phyloP scores from a whole-genome alignment of 2,113 vertebrate species.

The Seriola rivoliana region DNA sequence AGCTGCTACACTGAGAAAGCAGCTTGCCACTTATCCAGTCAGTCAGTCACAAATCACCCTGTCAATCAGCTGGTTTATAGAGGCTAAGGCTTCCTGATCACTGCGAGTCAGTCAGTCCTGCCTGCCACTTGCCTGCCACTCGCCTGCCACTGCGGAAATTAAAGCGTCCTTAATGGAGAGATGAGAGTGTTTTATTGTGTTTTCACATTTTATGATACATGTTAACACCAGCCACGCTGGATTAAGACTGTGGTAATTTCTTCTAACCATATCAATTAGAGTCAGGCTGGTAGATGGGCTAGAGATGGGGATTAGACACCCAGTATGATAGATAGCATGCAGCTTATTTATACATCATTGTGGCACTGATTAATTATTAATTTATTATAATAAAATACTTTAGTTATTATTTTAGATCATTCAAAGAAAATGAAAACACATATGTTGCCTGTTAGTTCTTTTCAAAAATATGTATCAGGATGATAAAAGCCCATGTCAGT shows the following conservation, averaged over 20 bases:
- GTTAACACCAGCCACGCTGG: slow-evolving; percentile 62
- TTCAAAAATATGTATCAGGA: not conserved
- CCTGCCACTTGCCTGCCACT: slow-evolving; percentile 76
- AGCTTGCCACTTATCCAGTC: slow-evolving; percentile 71
- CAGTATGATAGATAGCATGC: slow-evolving; percentile 58
- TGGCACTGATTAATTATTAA: slow-evolving; percentile 46
- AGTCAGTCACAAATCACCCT: slow-evolving; percentile 81
- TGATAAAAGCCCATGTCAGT: not conserved
- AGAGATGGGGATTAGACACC: slow-evolving; percentile 54
- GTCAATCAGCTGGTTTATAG: slow-evolving; percentile 77
- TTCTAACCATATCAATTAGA: slow-evolving; percentile 67
- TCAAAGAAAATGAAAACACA: not conserved
- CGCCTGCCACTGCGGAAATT: slow-evolving; percentile 67
- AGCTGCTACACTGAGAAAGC: slow-evolving; percentile 52
- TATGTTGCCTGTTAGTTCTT: not conserved
- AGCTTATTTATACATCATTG: slow-evolving; percentile 47
- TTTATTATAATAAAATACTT: slow-evolving; percentile 36
- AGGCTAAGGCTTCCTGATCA: slow-evolving; percentile 72
- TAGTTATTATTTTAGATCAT: slow-evolving; percentile 32
- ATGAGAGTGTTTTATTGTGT: slow-evolving; percentile 76
- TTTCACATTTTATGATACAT: slow-evolving; percentile 78
- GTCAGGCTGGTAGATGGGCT: slow-evolving; percentile 43
- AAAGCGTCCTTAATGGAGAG: slow-evolving; percentile 73
- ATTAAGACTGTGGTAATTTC: slow-evolving; percentile 70
- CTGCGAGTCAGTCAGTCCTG: slow-evolving; percentile 61